Evolutionary conservation across 1,140 invertebrate species (phyloP), one percentile per base, ranked within the genome.

Genomic region (Berghia stephanieae): DNA sequence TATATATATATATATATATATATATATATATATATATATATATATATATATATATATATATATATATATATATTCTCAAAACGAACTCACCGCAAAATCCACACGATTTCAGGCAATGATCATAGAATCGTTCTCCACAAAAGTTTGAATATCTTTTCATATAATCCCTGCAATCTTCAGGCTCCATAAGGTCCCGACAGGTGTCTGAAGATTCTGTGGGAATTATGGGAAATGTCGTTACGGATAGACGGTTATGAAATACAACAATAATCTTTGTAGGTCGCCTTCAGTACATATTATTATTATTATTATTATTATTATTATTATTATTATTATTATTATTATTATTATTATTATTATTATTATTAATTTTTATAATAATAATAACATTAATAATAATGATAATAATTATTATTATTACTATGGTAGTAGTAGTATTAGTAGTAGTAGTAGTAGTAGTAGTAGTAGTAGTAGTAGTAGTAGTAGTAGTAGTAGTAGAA

Each of bases 401-500:
- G n/a, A n/a, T n/a, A n/a, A n/a, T n/a, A n/a, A n/a, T n/a, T n/a
- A n/a, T n/a, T n/a, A n/a, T n/a, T n/a, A n/a, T n/a, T n/a, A n/a
- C n/a, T n/a, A n/a, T n/a, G n/a, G n/a, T n/a, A n/a, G n/a, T n/a
- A n/a, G n/a, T n/a, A n/a, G n/a, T n/a, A n/a, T n/a, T n/a, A n/a
- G n/a, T n/a, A n/a, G n/a, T n/a, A n/a, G n/a, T n/a, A n/a, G n/a
- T n/a, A n/a, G 57, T 60, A 2, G 21, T 60, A 60, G 6, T 10
- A 60, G 57, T 2, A 21, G 21, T 21, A 60, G 57, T 21, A 2
- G 57, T 21, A 60, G 36, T 0, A 8, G 6, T 10, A 21, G n/a
- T 34, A 60, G 57, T 60, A 52, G 46, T 52, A 52, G 46, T 52
- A 60, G 57, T 2, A 60, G 57, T 34, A 60, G 57, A 10, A 60